Percentiles rank a stretch among this genome's conserved stretches.
Evolutionary conservation across 2,888 invertebrate genomes (phyloP).

Genomic region (Perdita meconis): DNA sequence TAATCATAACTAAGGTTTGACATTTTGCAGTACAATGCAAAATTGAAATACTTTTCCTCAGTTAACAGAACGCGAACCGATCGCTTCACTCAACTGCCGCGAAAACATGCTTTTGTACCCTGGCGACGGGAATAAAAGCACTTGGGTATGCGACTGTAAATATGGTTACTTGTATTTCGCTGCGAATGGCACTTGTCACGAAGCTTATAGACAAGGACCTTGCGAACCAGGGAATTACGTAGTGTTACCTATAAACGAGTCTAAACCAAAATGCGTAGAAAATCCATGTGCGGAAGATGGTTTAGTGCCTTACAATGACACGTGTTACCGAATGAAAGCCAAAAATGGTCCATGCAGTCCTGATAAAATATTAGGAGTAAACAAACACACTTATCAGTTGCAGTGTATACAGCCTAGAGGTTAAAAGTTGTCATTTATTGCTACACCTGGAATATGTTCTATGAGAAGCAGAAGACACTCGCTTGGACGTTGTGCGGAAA

Average conservation of each 20-base stretch:
- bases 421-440: constrained; percentile 60
- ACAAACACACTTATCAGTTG: constrained; percentile 86
- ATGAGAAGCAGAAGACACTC: constrained; percentile 73
- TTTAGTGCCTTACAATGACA: constrained; percentile 84
- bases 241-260: constrained; percentile 85
- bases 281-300: constrained; percentile 88
- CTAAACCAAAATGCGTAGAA: constrained; percentile 86
- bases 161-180: constrained; percentile 87
- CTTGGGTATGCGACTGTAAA: constrained; percentile 87
- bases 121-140: constrained; percentile 86
- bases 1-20: not conserved
- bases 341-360: constrained; percentile 84
- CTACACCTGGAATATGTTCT: constrained; percentile 73
- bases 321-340: constrained; percentile 85
- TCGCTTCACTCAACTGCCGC: constrained; percentile 87
- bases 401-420: constrained; percentile 85
- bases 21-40: not conserved
- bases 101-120: constrained; percentile 89
- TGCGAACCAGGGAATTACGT: constrained; percentile 86
- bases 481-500: constrained; percentile 72
- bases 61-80: constrained; percentile 83
- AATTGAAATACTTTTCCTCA: constrained; percentile 40
- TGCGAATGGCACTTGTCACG: constrained; percentile 86
- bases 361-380: constrained; percentile 86
- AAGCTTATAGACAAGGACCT: constrained; percentile 88